Base-by-base conservation (phyloP, 2,888 invertebrate genomes). In the Slavum lentiscoides region DNA sequence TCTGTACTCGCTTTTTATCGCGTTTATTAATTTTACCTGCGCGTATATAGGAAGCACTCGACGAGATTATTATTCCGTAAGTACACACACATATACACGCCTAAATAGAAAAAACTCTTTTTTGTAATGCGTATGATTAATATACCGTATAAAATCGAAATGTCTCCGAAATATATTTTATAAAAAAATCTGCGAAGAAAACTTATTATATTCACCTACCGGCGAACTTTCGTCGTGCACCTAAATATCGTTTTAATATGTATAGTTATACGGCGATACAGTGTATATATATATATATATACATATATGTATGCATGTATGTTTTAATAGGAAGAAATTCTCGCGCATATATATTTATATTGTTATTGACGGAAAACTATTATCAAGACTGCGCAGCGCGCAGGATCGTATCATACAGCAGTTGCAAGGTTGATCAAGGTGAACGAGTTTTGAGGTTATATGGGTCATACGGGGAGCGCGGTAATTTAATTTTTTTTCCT, bases 371-470 rank as follows among this genome's bases (percentile, higher is more conserved):
- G 59, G n/a, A 49, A 49, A 13, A 39, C 39, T 70, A 30, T 30
- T 70, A 80, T 80, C 70, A 80, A 39, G 15, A 55, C 55, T 2
- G 68, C 53, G 8, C 39, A 19, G 37, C 58, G 75, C 69, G 61
- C 61, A 77, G 17, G 59, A 77, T 59, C 68, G 43, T 11, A 49
- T 49, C 49, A 49, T 53, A 39, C 70, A 80, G 64, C 77, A 4
- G 30, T 30, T 80, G 77, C 77, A 80, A 80, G 77, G 77, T 80
- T 80, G 77, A 5, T 23, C 77, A 80, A 80, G 77, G 77, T 80
- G 77, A 80, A 70, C 77, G 55, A 39, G 77, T 80, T 80, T 80
- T 80, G 77, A 80, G 77, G 77, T 80, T 80, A 80, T 80, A 70
- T 80, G 39, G 77, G 77, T 80, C 77, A 80, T n/a, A 55, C 55